Conservation (phyloP, 2,113 vertebrate species). For the Haemorhous mexicanus region DNA sequence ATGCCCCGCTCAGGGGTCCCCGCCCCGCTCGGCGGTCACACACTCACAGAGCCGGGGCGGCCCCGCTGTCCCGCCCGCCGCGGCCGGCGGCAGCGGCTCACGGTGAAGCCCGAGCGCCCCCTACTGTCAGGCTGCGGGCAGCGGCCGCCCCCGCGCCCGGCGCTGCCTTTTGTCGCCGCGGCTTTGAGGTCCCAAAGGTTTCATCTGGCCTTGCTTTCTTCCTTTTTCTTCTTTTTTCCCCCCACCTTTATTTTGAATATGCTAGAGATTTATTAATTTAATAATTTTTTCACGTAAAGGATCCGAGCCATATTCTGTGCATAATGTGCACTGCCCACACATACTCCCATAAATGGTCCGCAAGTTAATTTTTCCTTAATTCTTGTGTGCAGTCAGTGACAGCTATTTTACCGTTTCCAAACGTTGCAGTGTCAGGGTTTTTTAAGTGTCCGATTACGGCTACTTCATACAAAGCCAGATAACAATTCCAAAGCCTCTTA, state of each 20-base stretch:
- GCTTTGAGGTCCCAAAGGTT: not conserved
- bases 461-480: not conserved
- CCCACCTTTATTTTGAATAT: not conserved
- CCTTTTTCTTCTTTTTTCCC: fast-evolving
- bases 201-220: not conserved
- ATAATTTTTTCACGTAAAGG: not conserved
- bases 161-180: not conserved
- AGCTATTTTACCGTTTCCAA: not conserved
- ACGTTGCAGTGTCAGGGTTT: not conserved
- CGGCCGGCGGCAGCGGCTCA: not conserved
- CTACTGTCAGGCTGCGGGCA: slow-evolving; percentile 71
- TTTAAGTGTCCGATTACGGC: not conserved
- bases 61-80: not conserved
- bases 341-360: not conserved
- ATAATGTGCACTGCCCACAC: fast-evolving
- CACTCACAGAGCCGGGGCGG: fast-evolving
- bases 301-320: not conserved
- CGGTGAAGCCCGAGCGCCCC: slow-evolving; percentile 84
- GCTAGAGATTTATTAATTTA: not conserved
- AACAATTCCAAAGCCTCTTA: not conserved
- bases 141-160: not conserved
- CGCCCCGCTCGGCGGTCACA: not conserved
- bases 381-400: not conserved
- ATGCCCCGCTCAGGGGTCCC: not conserved
- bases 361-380: not conserved